These are phyloP conservation scores for Dendrolimus pini DNA, from an alignment of 2,888 invertebrate genomes.

Conservation along the genomic window DNA sequence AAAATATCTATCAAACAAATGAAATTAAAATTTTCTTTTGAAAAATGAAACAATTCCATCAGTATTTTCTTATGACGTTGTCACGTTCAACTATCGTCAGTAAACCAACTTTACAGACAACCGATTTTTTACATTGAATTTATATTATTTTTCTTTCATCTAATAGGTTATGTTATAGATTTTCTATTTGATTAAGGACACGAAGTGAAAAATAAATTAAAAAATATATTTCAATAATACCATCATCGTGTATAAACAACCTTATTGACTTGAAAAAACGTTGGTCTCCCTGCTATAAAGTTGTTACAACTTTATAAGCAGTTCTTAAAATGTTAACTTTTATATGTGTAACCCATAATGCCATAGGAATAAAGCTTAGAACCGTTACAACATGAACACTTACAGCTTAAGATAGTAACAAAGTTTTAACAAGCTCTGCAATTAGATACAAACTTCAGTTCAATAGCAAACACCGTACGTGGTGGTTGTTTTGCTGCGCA, in stretches of 20 bases:
- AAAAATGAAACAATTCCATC: too few species aligned
- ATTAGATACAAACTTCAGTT: conserved; percentile 7
- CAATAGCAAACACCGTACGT: conserved; percentile 7
- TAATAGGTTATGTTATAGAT: background rate
- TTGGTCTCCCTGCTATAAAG: conserved; percentile 10
- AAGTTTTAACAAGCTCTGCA: background rate
- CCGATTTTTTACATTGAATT: background rate
- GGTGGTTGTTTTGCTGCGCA: background rate
- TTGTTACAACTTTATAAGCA: conserved; percentile 5
- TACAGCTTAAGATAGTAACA: background rate
- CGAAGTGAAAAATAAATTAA: background rate
- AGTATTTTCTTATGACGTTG: too few species aligned
- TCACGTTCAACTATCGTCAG: too few species aligned
- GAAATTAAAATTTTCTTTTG: too few species aligned
- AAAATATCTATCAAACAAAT: too few species aligned
- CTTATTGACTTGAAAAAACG: conserved; percentile 8
- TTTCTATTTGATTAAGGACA: background rate
- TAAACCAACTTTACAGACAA: too few species aligned
- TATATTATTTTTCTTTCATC: background rate
- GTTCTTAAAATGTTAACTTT: background rate
- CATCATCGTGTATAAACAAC: conserved; percentile 6
- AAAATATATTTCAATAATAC: background rate
- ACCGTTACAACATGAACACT: background rate
- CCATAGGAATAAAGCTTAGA: background rate
- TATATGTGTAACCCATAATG: background rate